Conservation (phyloP, 2,888 invertebrate genomes). For the Drosophila siamana region DNA sequence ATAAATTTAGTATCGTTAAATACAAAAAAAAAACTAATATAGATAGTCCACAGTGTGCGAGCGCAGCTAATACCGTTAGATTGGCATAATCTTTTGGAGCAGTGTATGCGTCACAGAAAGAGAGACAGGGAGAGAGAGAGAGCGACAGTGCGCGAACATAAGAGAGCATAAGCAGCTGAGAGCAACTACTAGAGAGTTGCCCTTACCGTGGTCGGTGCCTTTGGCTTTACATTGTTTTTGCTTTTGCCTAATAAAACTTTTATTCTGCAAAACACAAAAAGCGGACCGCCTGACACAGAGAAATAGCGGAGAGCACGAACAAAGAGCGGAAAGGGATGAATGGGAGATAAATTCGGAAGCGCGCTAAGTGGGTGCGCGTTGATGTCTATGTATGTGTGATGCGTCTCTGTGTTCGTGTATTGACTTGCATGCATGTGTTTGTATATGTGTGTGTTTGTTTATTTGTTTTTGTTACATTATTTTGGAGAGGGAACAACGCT, state of each 20-base stretch:
- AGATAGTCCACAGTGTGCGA: constrained; percentile 13
- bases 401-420: constrained; percentile 22
- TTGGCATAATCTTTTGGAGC: constrained; percentile 16
- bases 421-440: constrained; percentile 9
- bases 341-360: constrained; percentile 15
- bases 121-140: constrained; percentile 25
- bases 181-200: constrained; percentile 28
- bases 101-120: constrained; percentile 29
- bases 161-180: constrained; percentile 22
- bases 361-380: constrained; percentile 56
- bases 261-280: constrained; percentile 68
- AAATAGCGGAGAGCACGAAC: constrained; percentile 5
- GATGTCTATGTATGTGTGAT: constrained; percentile 19
- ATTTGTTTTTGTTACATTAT: constrained; percentile 71
- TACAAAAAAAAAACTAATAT: too few species aligned
- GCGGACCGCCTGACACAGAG: constrained; percentile 40
- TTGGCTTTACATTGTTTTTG: constrained; percentile 32
- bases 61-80: constrained; percentile 10
- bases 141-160: constrained; percentile 36
- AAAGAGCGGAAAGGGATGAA: neutral
- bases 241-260: constrained; percentile 55
- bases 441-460: constrained; percentile 56
- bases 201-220: constrained; percentile 25
- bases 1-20: too few species aligned
- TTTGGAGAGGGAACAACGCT: constrained; percentile 14